These are phyloP conservation scores for Harpagoxenus sublaevis DNA, from an alignment of 2,888 invertebrate species.

Conservation along the genomic window DNA sequence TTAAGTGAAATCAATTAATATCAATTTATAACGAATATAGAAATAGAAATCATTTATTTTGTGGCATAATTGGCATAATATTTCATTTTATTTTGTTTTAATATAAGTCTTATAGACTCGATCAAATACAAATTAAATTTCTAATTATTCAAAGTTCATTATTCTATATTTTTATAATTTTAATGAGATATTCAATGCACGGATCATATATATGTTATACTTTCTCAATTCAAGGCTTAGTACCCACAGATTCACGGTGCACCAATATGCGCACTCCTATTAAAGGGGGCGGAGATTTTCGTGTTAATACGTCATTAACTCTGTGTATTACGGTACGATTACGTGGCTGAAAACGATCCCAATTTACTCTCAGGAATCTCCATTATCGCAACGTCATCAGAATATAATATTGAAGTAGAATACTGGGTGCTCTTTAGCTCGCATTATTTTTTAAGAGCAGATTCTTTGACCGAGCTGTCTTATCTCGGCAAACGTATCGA, in stretches of 20 bases:
- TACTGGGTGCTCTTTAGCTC: slow-evolving; percentile 6
- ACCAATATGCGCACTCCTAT: slow-evolving; percentile 12
- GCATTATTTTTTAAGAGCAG: slow-evolving; percentile 26
- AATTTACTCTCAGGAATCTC: slow-evolving; percentile 37
- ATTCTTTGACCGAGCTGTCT: background rate
- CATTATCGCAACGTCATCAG: slow-evolving; percentile 41
- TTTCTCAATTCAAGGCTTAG: slow-evolving; percentile 7
- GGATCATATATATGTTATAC: background rate
- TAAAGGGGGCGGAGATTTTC: slow-evolving; percentile 32
- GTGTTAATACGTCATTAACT: slow-evolving; percentile 46
- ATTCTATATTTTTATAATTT: background rate
- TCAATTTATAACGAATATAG: background rate
- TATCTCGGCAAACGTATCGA: background rate
- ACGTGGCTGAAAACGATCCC: slow-evolving; percentile 43
- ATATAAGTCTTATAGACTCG: background rate
- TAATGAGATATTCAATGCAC: slow-evolving; percentile 3
- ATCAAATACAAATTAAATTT: slow-evolving; percentile 13
- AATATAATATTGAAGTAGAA: slow-evolving; percentile 7
- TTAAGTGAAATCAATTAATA: background rate
- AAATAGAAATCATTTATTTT: slow-evolving; percentile 9
- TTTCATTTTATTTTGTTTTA: background rate
- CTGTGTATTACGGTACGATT: slow-evolving; percentile 42
- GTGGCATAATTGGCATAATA: background rate
- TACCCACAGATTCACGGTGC: background rate
- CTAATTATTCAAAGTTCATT: background rate